A percentile compares a stretch with the other conserved stretches of the same genome.
Evolutionary conservation across 2,113 vertebrate genomes (phyloP).

Genomic region (Uria aalge): DNA sequence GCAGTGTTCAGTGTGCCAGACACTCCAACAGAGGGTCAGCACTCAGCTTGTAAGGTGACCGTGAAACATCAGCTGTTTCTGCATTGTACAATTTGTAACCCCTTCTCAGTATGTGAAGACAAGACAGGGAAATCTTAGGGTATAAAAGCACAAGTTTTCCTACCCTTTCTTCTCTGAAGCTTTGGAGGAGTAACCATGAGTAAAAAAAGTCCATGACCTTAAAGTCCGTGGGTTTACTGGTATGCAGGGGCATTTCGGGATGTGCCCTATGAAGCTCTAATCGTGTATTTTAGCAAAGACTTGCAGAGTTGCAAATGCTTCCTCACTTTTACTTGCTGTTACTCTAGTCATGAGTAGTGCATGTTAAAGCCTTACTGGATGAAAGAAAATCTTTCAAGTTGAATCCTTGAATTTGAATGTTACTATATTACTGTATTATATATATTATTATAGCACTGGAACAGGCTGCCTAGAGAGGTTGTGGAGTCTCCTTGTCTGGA

Average conservation of each 20-base stretch:
- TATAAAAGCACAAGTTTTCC: background rate
- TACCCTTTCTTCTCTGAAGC: background rate
- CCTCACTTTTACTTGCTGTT: background rate
- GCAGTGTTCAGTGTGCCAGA: background rate
- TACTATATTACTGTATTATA: background rate
- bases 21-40: background rate
- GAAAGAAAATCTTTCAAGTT: background rate
- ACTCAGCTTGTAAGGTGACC: background rate
- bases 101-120: background rate
- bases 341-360: background rate
- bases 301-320: background rate
- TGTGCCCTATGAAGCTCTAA: background rate
- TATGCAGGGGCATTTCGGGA: background rate
- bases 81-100: background rate
- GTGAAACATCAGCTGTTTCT: background rate
- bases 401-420: background rate
- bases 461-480: background rate
- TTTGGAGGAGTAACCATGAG: background rate
- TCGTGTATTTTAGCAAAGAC: background rate
- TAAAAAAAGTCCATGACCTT: background rate
- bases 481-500: background rate
- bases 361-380: background rate
- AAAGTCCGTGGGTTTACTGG: background rate
- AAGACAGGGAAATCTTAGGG: background rate
- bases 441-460: background rate